Conservation (phyloP, 2,888 invertebrate species). For the Phyllotreta cruciferae region DNA sequence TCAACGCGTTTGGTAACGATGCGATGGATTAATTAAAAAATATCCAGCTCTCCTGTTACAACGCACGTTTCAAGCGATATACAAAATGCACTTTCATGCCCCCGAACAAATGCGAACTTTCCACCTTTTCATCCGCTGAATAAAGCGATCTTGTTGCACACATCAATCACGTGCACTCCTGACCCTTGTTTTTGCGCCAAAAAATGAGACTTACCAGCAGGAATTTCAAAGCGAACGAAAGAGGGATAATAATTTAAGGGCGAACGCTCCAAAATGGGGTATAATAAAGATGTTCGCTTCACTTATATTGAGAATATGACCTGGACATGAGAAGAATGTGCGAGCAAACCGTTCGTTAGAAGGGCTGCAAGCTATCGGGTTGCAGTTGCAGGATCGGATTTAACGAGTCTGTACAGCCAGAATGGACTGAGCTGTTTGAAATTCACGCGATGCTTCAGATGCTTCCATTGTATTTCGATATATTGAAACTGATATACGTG, state of each 20-base stretch:
- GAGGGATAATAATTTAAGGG: slow-evolving; percentile 17
- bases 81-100: neutral
- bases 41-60: too few species aligned
- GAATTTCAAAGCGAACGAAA: slow-evolving; percentile 7
- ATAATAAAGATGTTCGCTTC: slow-evolving; percentile 21
- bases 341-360: slow-evolving; percentile 1
- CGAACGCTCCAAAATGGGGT: slow-evolving; percentile 15
- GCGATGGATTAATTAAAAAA: too few species aligned
- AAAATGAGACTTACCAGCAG: slow-evolving; percentile 10
- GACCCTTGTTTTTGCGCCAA: slow-evolving; percentile 14
- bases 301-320: slow-evolving; percentile 19
- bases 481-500: slow-evolving; percentile 1
- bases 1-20: too few species aligned
- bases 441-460: slow-evolving; percentile 6
- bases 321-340: slow-evolving; percentile 18
- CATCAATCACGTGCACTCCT: slow-evolving; percentile 18
- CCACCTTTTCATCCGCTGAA: slow-evolving; percentile 5
- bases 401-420: neutral
- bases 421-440: neutral
- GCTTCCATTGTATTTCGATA: slow-evolving; percentile 1
- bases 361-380: neutral
- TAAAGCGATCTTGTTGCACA: slow-evolving; percentile 2
- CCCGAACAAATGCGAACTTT: neutral
- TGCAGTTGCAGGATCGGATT: slow-evolving; percentile 18
- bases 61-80: too few species aligned